These are phyloP conservation scores for Erynnis tages DNA, from an alignment of 2,888 invertebrate species.

Conservation along the genomic window DNA sequence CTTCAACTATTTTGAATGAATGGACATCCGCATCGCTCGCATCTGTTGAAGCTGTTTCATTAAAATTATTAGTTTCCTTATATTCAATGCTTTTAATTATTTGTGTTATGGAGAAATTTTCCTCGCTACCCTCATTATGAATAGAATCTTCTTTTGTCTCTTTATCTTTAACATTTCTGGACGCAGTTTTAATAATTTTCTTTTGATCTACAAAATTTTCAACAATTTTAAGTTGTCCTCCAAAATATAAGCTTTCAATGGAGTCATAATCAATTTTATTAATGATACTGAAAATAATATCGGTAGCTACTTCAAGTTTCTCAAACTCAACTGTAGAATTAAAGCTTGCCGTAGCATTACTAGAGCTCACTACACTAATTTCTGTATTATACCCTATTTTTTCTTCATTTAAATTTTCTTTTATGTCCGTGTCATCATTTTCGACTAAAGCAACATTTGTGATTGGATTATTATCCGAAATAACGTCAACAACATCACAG, in stretches of 20 bases:
- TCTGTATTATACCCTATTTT: constrained; percentile 29
- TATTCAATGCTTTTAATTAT: constrained; percentile 57
- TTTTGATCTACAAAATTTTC: not conserved
- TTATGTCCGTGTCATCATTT: not conserved
- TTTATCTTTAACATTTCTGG: not conserved
- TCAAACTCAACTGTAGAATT: constrained; percentile 72
- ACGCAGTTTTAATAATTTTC: too few relatives aligned
- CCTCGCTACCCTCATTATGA: constrained; percentile 14
- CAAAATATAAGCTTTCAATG: constrained; percentile 7
- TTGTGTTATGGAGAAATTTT: constrained; percentile 59
- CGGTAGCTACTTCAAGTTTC: constrained; percentile 60
- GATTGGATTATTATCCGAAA: too few relatives aligned
- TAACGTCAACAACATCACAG: too few relatives aligned
- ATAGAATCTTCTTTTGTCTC: not conserved
- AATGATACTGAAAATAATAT: constrained; percentile 51
- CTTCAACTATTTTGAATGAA: constrained; percentile 55
- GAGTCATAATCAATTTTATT: constrained; percentile 47
- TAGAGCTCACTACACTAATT: constrained; percentile 2
- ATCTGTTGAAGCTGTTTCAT: constrained; percentile 54
- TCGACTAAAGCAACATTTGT: not conserved
- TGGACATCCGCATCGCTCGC: constrained; percentile 47
- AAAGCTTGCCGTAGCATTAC: constrained; percentile 49
- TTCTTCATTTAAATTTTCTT: constrained; percentile 28
- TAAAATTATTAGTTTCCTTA: constrained; percentile 38
- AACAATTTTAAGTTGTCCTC: not conserved